Conservation (phyloP, 2,797 vertebrate species). For the Ctenopoma multispine region DNA sequence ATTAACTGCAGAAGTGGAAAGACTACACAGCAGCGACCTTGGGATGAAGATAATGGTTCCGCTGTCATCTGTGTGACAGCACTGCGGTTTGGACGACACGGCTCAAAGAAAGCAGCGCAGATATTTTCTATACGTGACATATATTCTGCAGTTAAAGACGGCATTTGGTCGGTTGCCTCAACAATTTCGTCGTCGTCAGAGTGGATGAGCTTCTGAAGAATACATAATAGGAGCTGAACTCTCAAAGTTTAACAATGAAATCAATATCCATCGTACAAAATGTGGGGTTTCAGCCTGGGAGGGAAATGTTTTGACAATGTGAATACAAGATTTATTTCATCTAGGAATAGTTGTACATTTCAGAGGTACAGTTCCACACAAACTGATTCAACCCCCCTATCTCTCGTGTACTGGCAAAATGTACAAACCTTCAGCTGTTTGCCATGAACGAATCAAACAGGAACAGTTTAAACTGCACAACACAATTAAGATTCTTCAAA, state of each 20-base stretch:
- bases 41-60: constrained; percentile 61
- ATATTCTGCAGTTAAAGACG: constrained; percentile 5
- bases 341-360: neutral
- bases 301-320: neutral
- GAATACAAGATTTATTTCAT: neutral
- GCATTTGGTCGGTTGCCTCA: neutral
- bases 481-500: too few species aligned
- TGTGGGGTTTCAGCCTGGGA: neutral
- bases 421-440: too few species aligned
- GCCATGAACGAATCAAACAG: too few species aligned
- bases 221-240: constrained; percentile 5
- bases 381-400: too few species aligned
- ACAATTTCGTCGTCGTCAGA: neutral
- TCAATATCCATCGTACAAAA: constrained; percentile 10
- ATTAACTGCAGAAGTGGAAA: constrained; percentile 68
- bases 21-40: constrained; percentile 56
- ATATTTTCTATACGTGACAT: neutral
- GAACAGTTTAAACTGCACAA: too few species aligned
- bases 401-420: too few species aligned
- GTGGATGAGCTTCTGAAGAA: neutral
- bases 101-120: constrained; percentile 1
- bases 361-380: too few species aligned
- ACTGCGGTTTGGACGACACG: neutral
- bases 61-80: constrained; percentile 44
- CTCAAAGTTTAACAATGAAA: constrained; percentile 17